Percentiles rank a stretch among this genome's conserved stretches.
These are phyloP conservation scores for Orchesellides sinensis DNA, from an alignment of 2,888 invertebrate species.

Conservation along the genomic window DNA sequence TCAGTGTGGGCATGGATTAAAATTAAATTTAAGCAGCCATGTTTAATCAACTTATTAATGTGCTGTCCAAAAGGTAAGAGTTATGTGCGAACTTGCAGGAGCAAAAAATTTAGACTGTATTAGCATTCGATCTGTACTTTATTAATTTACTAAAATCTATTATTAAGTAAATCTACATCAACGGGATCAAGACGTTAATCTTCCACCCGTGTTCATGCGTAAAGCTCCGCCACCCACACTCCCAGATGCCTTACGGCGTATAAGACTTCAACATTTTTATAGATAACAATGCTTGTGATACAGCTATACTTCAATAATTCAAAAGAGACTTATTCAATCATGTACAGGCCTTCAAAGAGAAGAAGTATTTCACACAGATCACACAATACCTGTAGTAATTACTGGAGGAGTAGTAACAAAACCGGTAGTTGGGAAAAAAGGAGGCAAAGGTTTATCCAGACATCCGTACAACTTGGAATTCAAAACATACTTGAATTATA, in stretches of 20 bases:
- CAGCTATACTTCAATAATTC: neutral
- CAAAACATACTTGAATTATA: too few relatives aligned
- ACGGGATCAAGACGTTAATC: neutral
- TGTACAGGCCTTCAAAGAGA: neutral
- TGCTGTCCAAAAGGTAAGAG: neutral
- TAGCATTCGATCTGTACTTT: too few relatives aligned
- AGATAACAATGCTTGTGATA: neutral
- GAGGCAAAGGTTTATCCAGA: too few relatives aligned
- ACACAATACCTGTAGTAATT: neutral
- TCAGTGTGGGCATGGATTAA: neutral
- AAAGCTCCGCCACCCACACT: constrained; percentile 1
- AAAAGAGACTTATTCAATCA: neutral
- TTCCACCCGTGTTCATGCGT: neutral
- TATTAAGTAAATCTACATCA: too few relatives aligned
- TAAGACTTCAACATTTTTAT: neutral
- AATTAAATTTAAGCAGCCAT: neutral
- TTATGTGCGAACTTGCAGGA: too few relatives aligned
- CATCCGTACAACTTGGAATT: too few relatives aligned
- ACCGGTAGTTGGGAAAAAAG: too few relatives aligned
- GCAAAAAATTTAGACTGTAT: too few relatives aligned
- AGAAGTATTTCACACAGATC: neutral
- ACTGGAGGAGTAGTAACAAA: neutral
- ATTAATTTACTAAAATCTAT: too few relatives aligned
- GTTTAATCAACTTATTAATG: neutral
- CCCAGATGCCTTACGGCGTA: neutral